Percentiles rank a stretch among this genome's conserved stretches.
phyloP scores from a whole-genome alignment of 2,888 invertebrate species.

The Seira sanloemensis region DNA sequence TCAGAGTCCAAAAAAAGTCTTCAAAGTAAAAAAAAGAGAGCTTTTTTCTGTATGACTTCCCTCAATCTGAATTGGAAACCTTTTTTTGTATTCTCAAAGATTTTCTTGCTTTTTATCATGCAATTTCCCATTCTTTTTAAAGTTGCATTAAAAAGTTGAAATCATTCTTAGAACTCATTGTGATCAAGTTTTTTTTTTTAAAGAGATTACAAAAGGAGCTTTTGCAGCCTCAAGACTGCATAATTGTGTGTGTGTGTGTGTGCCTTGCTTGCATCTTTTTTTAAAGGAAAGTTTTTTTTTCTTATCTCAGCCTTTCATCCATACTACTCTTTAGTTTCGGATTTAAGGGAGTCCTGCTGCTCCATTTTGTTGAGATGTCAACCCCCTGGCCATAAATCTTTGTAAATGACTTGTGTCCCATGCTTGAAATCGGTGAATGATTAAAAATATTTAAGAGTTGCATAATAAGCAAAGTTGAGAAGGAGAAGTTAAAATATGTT shows the following conservation, averaged over 20 bases:
- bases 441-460: too few relatives aligned
- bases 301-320: not conserved
- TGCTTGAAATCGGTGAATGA: too few relatives aligned
- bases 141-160: too few relatives aligned
- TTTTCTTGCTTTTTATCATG: slow-evolving; percentile 3
- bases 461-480: too few relatives aligned
- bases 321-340: slow-evolving; percentile 46
- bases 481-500: too few relatives aligned
- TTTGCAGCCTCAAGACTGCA: not conserved
- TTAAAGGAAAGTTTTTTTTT: slow-evolving; percentile 28
- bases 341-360: slow-evolving; percentile 71
- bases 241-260: too few relatives aligned
- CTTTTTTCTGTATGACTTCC: too few relatives aligned
- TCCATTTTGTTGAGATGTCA: slow-evolving; percentile 74
- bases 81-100: too few relatives aligned
- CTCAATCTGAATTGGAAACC: too few relatives aligned
- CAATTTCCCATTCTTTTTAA: not conserved
- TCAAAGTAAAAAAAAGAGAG: too few relatives aligned
- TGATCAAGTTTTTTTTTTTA: not conserved
- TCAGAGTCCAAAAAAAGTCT: too few relatives aligned
- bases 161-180: too few relatives aligned
- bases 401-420: slow-evolving; percentile 73
- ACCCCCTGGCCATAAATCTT: slow-evolving; percentile 73
- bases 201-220: not conserved
- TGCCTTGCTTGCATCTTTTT: not conserved